Evolutionary conservation across 2,797 vertebrate species (phyloP).

Genomic region (Pseudomugil tenellus): DNA sequence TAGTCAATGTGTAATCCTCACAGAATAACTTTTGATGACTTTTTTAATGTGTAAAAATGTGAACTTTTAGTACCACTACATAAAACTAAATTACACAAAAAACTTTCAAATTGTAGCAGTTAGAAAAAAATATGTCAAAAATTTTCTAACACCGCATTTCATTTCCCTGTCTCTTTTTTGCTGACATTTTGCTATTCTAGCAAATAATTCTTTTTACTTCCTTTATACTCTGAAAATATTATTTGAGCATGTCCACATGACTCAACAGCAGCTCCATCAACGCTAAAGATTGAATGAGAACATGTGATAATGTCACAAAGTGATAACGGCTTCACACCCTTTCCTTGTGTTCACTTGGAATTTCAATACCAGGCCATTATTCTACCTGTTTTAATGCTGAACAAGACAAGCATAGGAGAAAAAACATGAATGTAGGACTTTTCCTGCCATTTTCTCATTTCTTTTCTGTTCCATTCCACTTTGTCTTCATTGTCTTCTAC

Average conservation of each 20-base stretch:
- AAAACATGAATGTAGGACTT: too few species aligned
- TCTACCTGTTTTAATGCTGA: too few species aligned
- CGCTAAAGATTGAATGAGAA: constrained; percentile 6
- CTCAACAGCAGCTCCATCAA: constrained; percentile 16
- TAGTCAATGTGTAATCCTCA: not conserved
- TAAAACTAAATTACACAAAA: too few species aligned
- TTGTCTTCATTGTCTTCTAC: constrained; percentile 52
- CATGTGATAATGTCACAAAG: constrained; percentile 8
- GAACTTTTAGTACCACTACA: too few species aligned
- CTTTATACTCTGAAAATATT: not conserved
- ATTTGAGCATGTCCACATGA: not conserved
- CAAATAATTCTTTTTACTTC: not conserved
- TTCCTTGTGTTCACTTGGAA: constrained; percentile 15
- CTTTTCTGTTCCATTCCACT: constrained; percentile 17
- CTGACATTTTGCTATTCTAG: not conserved
- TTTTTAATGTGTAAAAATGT: too few species aligned
- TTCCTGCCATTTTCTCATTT: constrained; percentile 19
- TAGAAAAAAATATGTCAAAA: too few species aligned
- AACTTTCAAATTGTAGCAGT: too few species aligned
- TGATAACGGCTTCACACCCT: constrained; percentile 24
- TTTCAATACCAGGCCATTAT: too few species aligned
- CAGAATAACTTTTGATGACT: too few species aligned
- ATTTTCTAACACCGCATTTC: too few species aligned
- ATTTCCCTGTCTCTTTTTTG: too few species aligned
- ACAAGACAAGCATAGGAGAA: too few species aligned